Evolutionary conservation across 2,113 vertebrate genomes (phyloP).

Genomic region (Sminthopsis crassicaudata): DNA sequence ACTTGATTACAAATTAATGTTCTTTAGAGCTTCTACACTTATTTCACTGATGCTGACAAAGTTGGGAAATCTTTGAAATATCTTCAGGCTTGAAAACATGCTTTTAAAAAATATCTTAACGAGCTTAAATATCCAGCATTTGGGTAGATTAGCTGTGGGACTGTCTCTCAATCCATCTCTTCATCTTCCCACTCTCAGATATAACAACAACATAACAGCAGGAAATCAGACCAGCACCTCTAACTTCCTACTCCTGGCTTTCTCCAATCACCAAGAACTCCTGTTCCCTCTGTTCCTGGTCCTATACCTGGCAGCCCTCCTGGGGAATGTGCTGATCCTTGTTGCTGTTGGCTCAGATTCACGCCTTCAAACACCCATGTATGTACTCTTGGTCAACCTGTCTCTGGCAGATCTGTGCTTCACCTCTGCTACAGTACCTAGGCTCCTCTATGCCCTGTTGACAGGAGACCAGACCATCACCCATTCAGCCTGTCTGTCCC

Average conservation of each 20-base stretch:
- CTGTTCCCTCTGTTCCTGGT: slow-evolving; percentile 19
- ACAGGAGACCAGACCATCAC: neutral
- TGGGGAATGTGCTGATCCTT: slow-evolving; percentile 22
- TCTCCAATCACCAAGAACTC: neutral
- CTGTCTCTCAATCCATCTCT: neutral
- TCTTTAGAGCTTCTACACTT: neutral
- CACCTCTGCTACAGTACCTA: neutral
- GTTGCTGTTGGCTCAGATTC: slow-evolving; percentile 18
- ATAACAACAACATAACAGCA: slow-evolving; percentile 34
- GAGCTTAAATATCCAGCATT: neutral
- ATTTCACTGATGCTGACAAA: neutral
- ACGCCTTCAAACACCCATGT: slow-evolving; percentile 41
- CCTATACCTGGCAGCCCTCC: slow-evolving; percentile 33
- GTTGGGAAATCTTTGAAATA: neutral
- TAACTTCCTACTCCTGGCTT: slow-evolving; percentile 19
- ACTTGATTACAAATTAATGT: neutral
- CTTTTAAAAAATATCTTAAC: neutral
- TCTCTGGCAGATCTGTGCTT: slow-evolving; percentile 29
- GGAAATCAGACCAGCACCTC: slow-evolving; percentile 47
- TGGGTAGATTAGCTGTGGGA: neutral
- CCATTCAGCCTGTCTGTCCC: neutral
- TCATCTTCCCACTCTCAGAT: neutral
- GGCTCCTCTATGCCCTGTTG: neutral
- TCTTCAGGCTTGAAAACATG: neutral
- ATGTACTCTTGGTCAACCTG: slow-evolving; percentile 57